Conservation (phyloP, 2,888 invertebrate genomes). For the Polia nebulosa region DNA sequence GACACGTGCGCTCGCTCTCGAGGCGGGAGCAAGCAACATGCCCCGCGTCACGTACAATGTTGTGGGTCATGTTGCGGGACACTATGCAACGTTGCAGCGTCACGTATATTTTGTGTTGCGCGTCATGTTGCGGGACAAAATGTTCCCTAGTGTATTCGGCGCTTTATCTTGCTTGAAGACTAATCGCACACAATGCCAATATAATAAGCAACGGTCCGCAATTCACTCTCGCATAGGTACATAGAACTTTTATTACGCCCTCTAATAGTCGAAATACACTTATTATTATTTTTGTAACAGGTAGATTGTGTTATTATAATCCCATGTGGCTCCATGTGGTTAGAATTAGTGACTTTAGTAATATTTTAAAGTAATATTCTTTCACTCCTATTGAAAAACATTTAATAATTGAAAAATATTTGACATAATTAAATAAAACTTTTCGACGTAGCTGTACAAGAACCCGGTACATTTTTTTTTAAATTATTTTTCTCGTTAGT, state of each 20-base stretch:
- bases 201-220: slow-evolving; percentile 30
- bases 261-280: slow-evolving; percentile 29
- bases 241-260: slow-evolving; percentile 26
- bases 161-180: slow-evolving; percentile 21
- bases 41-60: too few species aligned
- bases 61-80: too few species aligned
- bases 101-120: too few species aligned
- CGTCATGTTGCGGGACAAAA: too few species aligned
- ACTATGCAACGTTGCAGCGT: too few species aligned
- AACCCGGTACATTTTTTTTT: slow-evolving; percentile 29
- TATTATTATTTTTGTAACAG: slow-evolving; percentile 28
- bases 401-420: slow-evolving; percentile 19
- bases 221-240: slow-evolving; percentile 26
- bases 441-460: slow-evolving; percentile 28
- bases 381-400: slow-evolving; percentile 14
- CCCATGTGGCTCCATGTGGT: slow-evolving; percentile 25
- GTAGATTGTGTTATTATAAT: slow-evolving; percentile 21
- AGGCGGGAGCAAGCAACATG: too few species aligned
- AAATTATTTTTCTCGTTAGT: slow-evolving; percentile 17
- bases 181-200: slow-evolving; percentile 25
- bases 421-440: slow-evolving; percentile 25
- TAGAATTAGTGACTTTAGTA: slow-evolving; percentile 20
- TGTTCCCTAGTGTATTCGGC: too few species aligned
- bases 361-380: slow-evolving; percentile 17
- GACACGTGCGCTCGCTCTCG: too few species aligned